Evolutionary conservation across 2,113 vertebrate species (phyloP).

Genomic region (Mellivora capensis): DNA sequence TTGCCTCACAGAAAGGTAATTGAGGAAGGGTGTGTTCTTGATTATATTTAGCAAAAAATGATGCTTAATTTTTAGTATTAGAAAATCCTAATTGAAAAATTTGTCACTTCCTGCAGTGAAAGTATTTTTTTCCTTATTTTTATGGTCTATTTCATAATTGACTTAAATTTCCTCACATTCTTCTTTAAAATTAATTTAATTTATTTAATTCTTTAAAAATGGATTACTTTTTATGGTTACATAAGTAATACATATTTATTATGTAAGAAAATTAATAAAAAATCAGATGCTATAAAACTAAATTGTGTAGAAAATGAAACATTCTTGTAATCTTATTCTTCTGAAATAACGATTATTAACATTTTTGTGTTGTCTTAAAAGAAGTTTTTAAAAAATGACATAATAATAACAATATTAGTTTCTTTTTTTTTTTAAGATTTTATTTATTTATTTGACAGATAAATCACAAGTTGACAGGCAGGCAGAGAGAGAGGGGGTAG

Average conservation of each 20-base stretch:
- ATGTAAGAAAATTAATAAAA: slow-evolving; percentile 3
- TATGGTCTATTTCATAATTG: background rate
- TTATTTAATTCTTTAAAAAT: no score
- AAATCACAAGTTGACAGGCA: no score
- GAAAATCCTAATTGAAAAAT: background rate
- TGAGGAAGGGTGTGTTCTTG: background rate
- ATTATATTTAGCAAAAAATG: slow-evolving; percentile 6
- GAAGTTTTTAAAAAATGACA: background rate
- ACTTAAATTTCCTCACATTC: background rate
- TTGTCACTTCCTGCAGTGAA: background rate
- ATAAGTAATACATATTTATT: background rate
- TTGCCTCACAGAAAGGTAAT: background rate
- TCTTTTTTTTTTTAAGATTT: background rate
- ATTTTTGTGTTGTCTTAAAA: background rate
- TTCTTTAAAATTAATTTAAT: slow-evolving; percentile 22
- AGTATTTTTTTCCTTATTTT: slow-evolving; percentile 15
- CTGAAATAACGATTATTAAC: background rate
- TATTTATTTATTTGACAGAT: no score
- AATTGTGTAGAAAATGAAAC: background rate
- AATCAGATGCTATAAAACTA: background rate
- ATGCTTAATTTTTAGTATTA: background rate
- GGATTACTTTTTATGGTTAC: background rate
- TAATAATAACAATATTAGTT: background rate
- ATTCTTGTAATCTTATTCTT: background rate
- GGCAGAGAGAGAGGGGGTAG: no score